Base-by-base conservation (phyloP, 2,113 vertebrate species). In the Boleophthalmus pectinirostris region DNA sequence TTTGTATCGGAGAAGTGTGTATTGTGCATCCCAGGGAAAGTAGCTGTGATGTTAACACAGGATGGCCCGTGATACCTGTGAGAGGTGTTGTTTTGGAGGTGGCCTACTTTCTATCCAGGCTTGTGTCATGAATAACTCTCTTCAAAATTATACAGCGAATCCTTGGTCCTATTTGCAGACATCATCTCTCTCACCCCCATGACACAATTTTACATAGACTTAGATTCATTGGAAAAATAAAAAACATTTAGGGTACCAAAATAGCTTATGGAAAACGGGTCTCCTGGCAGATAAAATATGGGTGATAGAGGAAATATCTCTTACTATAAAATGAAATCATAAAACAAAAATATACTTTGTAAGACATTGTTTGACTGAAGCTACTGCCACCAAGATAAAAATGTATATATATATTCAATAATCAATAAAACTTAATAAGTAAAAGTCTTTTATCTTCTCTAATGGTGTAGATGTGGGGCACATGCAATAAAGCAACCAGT, bases 91-190 rank as follows among this genome's bases (percentile, higher is more conserved):
- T 87, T 88, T 86, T 49, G 73, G 82, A 79, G 80, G 77, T 87
- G 86, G 81, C 89, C 90, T 87, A 90, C 84, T 89, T 88, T 85
- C 73, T 66, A 76, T 66, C 67, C 66, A 3, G 43, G 76, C 86
- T 82, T 61, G n/a, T 64, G 70, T 82, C 75, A 89, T 83, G 86
- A 89, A 88, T 85, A 85, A 89, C 82, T 84, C 71, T 74, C 64
- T 74, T 47, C 86, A 76, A 77, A 77, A 82, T 76, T 80, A 66
- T 78, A 77, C 66, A 64, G 72, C 56, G 77, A 82, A 90, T 60
- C 54, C 64, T 29, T 33, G 24, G 70, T 70, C 72, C 57, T 64
- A 25, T 58, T 66, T 68, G 77, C 60, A 84, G 79, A 64, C 68
- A 25, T 24, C 3, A 20, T 60, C 72, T 33, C 77, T 21, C 77